Evolutionary conservation across 2,797 vertebrate species (phyloP).

Genomic region (Eutrigla gurnardus): DNA sequence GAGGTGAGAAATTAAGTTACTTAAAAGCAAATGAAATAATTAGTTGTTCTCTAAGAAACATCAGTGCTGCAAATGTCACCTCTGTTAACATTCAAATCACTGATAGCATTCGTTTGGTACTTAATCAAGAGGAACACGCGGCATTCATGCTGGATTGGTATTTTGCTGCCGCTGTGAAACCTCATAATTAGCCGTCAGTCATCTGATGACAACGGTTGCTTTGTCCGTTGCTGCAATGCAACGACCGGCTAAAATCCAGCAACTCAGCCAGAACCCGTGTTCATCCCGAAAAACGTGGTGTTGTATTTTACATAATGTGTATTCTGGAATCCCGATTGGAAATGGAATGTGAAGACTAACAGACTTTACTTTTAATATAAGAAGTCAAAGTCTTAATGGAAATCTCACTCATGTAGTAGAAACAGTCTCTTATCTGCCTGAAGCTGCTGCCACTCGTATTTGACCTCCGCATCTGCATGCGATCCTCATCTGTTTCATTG

Average conservation of each 20-base stretch:
- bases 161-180: not conserved
- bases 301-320: not conserved
- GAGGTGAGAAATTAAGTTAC: not conserved
- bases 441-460: slow-evolving; percentile 27
- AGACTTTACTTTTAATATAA: not conserved
- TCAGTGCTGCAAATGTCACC: not conserved
- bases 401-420: slow-evolving; percentile 11
- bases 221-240: not conserved
- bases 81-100: not conserved
- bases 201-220: not conserved
- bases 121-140: not conserved
- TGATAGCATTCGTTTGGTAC: slow-evolving; percentile 5
- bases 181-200: slow-evolving; percentile 22
- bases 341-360: not conserved
- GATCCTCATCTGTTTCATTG: slow-evolving; percentile 14
- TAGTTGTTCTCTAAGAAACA: not conserved
- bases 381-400: slow-evolving; percentile 8
- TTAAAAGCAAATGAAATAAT: not conserved
- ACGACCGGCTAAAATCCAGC: not conserved
- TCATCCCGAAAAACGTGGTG: not conserved
- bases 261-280: not conserved
- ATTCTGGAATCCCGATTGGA: not conserved
- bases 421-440: not conserved
- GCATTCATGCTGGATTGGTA: not conserved
- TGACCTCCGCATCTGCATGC: slow-evolving; percentile 1